phyloP scores from a whole-genome alignment of 2,888 invertebrate genomes.

The Camponotus fellah region DNA sequence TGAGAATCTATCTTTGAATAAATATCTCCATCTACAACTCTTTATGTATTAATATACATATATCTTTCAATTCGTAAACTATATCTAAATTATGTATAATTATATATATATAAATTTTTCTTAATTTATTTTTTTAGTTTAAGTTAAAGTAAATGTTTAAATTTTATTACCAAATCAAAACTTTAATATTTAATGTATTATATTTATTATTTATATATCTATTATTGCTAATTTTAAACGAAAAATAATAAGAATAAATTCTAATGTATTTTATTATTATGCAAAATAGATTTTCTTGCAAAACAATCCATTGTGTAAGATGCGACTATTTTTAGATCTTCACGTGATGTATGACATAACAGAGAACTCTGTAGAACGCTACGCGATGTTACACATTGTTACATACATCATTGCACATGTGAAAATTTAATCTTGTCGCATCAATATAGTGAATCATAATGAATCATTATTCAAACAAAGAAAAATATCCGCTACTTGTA shows the following conservation, averaged over 20 bases:
- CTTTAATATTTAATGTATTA: background rate
- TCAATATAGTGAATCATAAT: constrained; percentile 18
- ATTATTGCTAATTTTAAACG: background rate
- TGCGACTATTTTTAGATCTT: constrained; percentile 10
- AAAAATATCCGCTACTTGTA: background rate
- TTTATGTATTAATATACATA: background rate
- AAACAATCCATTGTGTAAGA: constrained; percentile 11
- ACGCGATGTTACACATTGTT: background rate
- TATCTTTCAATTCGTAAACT: background rate
- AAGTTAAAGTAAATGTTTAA: background rate
- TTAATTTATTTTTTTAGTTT: background rate
- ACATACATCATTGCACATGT: constrained; percentile 21
- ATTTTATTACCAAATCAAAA: background rate
- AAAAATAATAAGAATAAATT: constrained; percentile 14
- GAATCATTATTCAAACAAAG: background rate
- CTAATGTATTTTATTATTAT: constrained; percentile 7
- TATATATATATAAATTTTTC: background rate
- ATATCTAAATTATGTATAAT: background rate
- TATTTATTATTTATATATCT: background rate
- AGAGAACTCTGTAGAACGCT: constrained; percentile 15
- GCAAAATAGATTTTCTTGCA: background rate
- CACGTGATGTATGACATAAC: constrained; percentile 45
- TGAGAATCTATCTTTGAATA: background rate
- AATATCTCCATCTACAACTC: background rate
- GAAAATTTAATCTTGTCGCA: constrained; percentile 14